Base-by-base conservation (phyloP, 2,888 invertebrate species). In the Dicranocentrus wangi region DNA sequence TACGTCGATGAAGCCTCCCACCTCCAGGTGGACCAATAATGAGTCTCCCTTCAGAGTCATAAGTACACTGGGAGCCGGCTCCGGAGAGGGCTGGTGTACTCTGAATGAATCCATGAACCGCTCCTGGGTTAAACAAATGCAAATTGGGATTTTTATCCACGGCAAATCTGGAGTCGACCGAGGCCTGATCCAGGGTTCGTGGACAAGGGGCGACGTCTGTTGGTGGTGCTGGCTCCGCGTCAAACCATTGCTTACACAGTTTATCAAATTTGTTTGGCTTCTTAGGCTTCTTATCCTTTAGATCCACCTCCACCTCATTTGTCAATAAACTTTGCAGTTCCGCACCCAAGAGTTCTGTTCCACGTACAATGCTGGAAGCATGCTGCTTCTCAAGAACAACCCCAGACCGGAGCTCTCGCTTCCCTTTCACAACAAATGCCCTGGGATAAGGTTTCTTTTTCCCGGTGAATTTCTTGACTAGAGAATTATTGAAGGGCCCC, bases 121-220 rank as follows among this genome's bases (percentile, higher is more conserved):
- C 47, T 23, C 5, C 17, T 10, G 55, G 32, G 43, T 76, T 25
- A 7, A 65, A n/a, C 3, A 32, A 15, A 17, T 27, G 15, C 1
- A 39, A 0, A n/a, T 43, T 13, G 7, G 19, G n/a, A 39, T 7
- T 15, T 19, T 21, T 32, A 1, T 47, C 60, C 21, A 65, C 25
- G 0, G 15, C 47, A 47, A 76, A 76, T 28, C 39, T 76, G 28
- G 39, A 60, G 25, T 76, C 76, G 1, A 47, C 5, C n/a, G 21
- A 17, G 13, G 76, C 76, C 17, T 60, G 66, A 10, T 55, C 51
- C 1, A 28, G n/a, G 7, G 32, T 66, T 27, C 17, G 21, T 27
- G 76, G 76, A 32, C 76, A 76, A 5, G 58, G 17, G 1, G 32
- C 13, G 2, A 27, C 39, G 27, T 75, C 66, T 1, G 7, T 32